These are phyloP conservation scores for Iselma pallidipennis DNA, from an alignment of 2,888 invertebrate genomes.

Conservation along the genomic window DNA sequence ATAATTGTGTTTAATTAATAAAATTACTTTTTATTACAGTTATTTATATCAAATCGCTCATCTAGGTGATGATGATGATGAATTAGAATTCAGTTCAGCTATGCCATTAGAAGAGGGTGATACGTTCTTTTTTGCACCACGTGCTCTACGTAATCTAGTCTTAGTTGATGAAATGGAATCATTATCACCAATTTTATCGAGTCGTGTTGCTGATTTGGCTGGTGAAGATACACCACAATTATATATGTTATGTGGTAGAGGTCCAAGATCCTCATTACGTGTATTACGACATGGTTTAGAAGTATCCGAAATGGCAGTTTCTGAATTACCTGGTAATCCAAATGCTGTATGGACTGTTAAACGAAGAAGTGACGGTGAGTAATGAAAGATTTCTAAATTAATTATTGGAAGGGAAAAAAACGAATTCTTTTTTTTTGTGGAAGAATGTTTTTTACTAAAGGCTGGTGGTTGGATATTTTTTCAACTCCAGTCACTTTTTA, in stretches of 20 bases:
- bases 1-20: not conserved
- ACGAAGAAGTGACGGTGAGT: conserved; percentile 92
- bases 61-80: conserved; percentile 98
- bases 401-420: conserved; percentile 6
- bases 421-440: conserved; percentile 14
- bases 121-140: conserved; percentile 97
- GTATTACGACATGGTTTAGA: conserved; percentile 96
- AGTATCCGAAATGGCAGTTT: conserved; percentile 99
- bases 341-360: conserved; percentile 99
- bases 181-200: conserved; percentile 85
- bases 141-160: conserved; percentile 90
- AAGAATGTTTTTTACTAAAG: conserved; percentile 49
- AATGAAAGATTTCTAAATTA: not conserved
- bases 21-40: conserved; percentile 59
- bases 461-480: conserved; percentile 65
- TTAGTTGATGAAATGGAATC: conserved; percentile 97
- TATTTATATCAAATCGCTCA: conserved; percentile 99
- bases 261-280: conserved; percentile 90
- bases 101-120: conserved; percentile 99
- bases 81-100: conserved; percentile 97
- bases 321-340: conserved; percentile 98
- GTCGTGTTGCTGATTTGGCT: conserved; percentile 87
- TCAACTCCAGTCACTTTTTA: conserved; percentile 87
- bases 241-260: conserved; percentile 94
- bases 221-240: conserved; percentile 99